Evolutionary conservation across 2,888 invertebrate genomes (phyloP).

Genomic region (Colostygia pectinataria): DNA sequence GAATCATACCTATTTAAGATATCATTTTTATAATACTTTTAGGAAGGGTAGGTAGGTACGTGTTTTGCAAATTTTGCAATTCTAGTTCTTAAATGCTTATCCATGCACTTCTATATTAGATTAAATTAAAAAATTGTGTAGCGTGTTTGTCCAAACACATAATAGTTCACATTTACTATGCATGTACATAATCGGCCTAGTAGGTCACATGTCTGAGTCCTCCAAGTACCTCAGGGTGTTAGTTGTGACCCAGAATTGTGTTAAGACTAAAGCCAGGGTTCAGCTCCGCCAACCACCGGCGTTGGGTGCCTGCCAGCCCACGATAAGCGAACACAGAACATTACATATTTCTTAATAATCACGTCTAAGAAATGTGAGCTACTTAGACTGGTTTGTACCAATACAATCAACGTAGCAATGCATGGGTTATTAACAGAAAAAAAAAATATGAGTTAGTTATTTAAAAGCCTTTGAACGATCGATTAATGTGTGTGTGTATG

Average conservation of each 20-base stretch:
- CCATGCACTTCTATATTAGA: no score
- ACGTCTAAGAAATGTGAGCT: constrained; percentile 31
- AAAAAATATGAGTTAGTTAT: no score
- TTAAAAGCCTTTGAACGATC: no score
- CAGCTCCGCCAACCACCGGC: constrained; percentile 36
- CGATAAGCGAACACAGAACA: constrained; percentile 52
- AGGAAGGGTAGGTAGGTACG: no score
- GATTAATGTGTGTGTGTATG: no score
- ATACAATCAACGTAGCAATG: no score
- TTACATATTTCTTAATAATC: constrained; percentile 54
- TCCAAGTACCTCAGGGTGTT: constrained; percentile 45
- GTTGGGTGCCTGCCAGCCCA: constrained; percentile 58
- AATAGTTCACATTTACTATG: not conserved
- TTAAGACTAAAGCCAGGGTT: constrained; percentile 50
- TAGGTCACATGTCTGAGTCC: constrained; percentile 26
- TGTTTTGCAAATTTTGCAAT: no score
- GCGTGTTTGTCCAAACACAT: not conserved
- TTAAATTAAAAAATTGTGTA: no score
- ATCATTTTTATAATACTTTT: not conserved
- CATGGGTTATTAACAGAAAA: no score
- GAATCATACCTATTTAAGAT: not conserved
- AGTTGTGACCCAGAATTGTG: constrained; percentile 53
- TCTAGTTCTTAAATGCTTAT: no score
- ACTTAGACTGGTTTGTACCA: constrained; percentile 7
- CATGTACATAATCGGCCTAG: constrained; percentile 11